A percentile compares a stretch with the other conserved stretches of the same genome.
These are phyloP conservation scores for Seira ritae DNA, from an alignment of 2,888 invertebrate genomes.

Conservation along the genomic window DNA sequence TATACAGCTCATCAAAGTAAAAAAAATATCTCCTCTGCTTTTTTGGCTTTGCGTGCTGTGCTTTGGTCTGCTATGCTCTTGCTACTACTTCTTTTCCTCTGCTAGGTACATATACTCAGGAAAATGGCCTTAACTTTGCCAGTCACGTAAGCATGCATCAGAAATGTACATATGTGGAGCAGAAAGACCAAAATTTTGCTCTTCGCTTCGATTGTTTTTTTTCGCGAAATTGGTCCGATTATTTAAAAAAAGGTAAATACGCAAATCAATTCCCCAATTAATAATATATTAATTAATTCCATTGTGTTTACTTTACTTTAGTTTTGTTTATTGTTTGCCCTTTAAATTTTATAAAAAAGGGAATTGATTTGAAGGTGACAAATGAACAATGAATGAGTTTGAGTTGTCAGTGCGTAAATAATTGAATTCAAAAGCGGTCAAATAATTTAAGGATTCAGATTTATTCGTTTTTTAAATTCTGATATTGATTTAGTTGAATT, in stretches of 20 bases:
- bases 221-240: neutral
- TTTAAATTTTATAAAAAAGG: too few species aligned
- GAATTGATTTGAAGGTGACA: too few species aligned
- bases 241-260: too few species aligned
- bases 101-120: constrained; percentile 8
- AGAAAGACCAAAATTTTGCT: neutral
- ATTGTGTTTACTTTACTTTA: too few species aligned
- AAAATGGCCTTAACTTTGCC: constrained; percentile 40
- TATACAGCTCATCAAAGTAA: neutral
- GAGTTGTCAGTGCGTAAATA: too few species aligned
- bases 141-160: constrained; percentile 59
- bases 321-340: too few species aligned
- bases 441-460: neutral
- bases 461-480: neutral
- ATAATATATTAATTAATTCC: too few species aligned
- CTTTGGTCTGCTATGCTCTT: neutral
- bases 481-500: neutral
- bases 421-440: neutral
- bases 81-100: neutral
- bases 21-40: neutral
- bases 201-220: neutral
- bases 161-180: constrained; percentile 24
- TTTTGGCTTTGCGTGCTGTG: neutral
- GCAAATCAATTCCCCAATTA: too few species aligned
- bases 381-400: too few species aligned